Conservation (phyloP, 53 echinoderm and acorn worm species). For the Zoroaster sp. region DNA sequence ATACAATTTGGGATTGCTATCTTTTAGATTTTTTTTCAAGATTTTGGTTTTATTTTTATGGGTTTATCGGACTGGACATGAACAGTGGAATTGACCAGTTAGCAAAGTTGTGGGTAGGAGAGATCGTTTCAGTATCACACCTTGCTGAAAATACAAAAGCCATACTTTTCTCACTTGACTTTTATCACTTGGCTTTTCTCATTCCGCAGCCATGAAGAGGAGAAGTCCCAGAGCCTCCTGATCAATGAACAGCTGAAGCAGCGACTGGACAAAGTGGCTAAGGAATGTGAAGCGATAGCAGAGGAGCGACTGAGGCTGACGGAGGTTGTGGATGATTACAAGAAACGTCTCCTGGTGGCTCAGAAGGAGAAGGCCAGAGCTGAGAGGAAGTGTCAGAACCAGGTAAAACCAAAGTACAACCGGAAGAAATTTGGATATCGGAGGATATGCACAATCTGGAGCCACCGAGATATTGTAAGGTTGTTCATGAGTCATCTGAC, state of each 20-base stretch:
- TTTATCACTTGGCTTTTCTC: not conserved
- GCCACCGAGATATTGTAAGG: too few species aligned
- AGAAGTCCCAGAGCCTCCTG: slow-evolving; percentile 66
- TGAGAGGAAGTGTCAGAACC: slow-evolving; percentile 71
- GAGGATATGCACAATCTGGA: too few species aligned
- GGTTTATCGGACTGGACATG: too few species aligned
- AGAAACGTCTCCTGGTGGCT: slow-evolving; percentile 67
- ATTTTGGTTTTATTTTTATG: too few species aligned
- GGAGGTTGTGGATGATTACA: slow-evolving; percentile 79
- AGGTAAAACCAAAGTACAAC: slow-evolving; percentile 35
- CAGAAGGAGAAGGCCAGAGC: slow-evolving; percentile 78
- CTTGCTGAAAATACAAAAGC: not conserved
- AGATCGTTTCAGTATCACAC: too few species aligned
- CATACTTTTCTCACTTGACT: not conserved
- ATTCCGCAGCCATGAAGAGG: slow-evolving; percentile 80
- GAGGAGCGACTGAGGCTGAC: slow-evolving; percentile 79
- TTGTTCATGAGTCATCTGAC: too few species aligned
- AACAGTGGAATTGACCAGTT: too few species aligned
- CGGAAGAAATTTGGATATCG: not conserved
- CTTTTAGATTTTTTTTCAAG: too few species aligned
- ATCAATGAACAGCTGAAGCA: slow-evolving; percentile 70
- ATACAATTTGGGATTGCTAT: too few species aligned
- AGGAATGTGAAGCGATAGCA: slow-evolving; percentile 77
- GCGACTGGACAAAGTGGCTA: slow-evolving; percentile 73
- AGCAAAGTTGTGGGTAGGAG: too few species aligned